Evolutionary conservation across 2,888 invertebrate genomes (phyloP).

Genomic region (Pristionchus exspectatus): DNA sequence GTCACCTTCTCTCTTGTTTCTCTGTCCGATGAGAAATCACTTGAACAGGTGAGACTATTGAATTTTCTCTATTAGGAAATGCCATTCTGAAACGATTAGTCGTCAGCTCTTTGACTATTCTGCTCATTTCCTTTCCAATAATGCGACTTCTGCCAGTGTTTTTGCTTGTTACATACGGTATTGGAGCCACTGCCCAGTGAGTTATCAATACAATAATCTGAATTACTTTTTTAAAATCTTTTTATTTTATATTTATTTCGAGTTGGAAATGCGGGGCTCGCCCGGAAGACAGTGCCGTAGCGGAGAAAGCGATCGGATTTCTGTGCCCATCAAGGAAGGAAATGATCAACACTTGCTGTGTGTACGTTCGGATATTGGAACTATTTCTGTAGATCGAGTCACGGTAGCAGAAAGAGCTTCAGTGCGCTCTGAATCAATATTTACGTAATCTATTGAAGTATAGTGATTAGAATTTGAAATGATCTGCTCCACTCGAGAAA

Average conservation of each 20-base stretch:
- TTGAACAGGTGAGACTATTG: not conserved
- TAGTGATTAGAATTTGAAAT: too few relatives aligned
- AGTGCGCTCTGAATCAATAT: not conserved
- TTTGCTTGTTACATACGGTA: not conserved
- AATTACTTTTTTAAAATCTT: too few relatives aligned
- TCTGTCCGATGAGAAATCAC: not conserved
- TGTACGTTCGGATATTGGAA: too few relatives aligned
- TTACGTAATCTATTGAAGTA: too few relatives aligned
- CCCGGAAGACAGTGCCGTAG: not conserved
- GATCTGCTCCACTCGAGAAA: too few relatives aligned
- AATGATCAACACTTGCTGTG: not conserved
- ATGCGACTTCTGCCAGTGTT: not conserved
- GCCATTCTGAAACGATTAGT: too few relatives aligned
- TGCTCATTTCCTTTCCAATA: too few relatives aligned
- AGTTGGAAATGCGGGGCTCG: constrained; percentile 32
- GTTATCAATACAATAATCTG: not conserved
- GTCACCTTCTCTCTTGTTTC: not conserved
- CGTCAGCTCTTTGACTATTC: too few relatives aligned
- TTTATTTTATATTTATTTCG: not conserved
- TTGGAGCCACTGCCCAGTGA: not conserved
- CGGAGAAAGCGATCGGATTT: not conserved
- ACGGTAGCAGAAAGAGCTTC: too few relatives aligned
- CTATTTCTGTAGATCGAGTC: too few relatives aligned
- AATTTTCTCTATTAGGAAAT: too few relatives aligned
- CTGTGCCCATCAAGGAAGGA: not conserved